Conservation (phyloP, 2,888 invertebrate species). For the Ptilodon capucinus region DNA sequence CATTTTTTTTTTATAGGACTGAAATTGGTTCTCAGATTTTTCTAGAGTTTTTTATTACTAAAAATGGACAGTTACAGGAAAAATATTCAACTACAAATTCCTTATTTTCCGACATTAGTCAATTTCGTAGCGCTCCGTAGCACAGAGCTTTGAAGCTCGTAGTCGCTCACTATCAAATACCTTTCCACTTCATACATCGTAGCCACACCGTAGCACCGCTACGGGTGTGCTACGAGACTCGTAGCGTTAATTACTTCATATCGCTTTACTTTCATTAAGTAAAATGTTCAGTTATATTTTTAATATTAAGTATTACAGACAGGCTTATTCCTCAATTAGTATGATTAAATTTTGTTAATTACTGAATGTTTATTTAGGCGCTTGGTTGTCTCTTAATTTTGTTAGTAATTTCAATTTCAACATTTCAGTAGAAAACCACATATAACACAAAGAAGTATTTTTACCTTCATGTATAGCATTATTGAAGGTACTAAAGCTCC, state of each 20-base stretch:
- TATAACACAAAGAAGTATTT: too few relatives aligned
- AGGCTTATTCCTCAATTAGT: background rate
- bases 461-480: too few relatives aligned
- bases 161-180: background rate
- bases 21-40: too few relatives aligned
- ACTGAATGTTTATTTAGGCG: background rate
- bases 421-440: too few relatives aligned
- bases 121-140: background rate
- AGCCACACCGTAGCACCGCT: constrained; percentile 16
- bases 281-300: constrained; percentile 9
- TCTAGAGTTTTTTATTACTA: too few relatives aligned
- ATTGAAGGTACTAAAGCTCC: too few relatives aligned
- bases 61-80: too few relatives aligned
- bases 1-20: too few relatives aligned
- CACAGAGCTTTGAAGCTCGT: background rate
- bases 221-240: constrained; percentile 10
- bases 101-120: background rate
- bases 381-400: background rate
- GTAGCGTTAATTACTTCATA: constrained; percentile 14
- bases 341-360: background rate
- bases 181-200: constrained; percentile 4
- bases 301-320: background rate
- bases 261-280: background rate
- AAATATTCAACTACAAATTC: background rate
- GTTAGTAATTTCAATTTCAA: too few relatives aligned